Evolutionary conservation across 2,797 vertebrate species (phyloP).

Genomic region (Characodon lateralis): DNA sequence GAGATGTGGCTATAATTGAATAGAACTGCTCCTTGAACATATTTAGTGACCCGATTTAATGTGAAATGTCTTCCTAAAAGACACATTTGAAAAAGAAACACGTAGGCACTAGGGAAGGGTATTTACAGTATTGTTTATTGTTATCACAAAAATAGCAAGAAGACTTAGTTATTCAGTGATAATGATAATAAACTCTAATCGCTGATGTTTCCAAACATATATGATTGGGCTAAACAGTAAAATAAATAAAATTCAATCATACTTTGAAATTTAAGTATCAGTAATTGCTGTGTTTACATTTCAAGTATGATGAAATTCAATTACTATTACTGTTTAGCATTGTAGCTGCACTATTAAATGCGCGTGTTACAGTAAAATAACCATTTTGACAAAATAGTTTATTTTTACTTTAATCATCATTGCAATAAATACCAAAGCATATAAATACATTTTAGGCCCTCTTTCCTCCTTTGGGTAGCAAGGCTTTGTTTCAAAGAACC

Average conservation of each 20-base stretch:
- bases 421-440: too few species aligned
- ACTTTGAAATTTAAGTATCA: too few species aligned
- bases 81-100: background rate
- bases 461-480: background rate
- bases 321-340: background rate
- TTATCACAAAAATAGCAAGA: too few species aligned
- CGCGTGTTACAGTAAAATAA: background rate
- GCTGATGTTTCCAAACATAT: too few species aligned
- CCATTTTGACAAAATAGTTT: background rate
- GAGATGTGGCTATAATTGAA: background rate
- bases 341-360: background rate
- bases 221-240: too few species aligned
- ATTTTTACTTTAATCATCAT: too few species aligned
- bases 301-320: background rate
- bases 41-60: background rate
- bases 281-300: background rate
- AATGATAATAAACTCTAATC: too few species aligned
- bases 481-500: conserved; percentile 7
- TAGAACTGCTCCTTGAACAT: background rate
- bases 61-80: background rate
- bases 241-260: too few species aligned
- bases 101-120: too few species aligned
- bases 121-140: too few species aligned
- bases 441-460: background rate
- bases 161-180: too few species aligned